Percentiles rank a stretch among this genome's conserved stretches.
phyloP scores from a whole-genome alignment of 2,797 vertebrate genomes.

The Cryptoprocta ferox region DNA sequence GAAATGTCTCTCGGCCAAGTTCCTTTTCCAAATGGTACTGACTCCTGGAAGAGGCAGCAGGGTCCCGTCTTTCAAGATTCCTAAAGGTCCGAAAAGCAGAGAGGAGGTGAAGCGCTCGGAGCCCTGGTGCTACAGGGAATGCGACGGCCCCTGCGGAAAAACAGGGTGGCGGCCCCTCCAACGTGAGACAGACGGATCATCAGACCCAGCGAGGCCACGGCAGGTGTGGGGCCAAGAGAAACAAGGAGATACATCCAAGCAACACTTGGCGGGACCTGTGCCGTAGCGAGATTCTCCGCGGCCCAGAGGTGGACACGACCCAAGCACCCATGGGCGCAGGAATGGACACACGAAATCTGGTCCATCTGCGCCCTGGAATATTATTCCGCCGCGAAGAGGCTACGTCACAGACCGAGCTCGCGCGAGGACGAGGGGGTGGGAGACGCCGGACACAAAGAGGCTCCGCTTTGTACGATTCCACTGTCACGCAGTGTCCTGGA shows the following conservation, averaged over 20 bases:
- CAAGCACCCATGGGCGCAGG: neutral
- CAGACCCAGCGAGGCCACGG: neutral
- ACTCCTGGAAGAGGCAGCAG: neutral
- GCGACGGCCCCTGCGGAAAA: fast-evolving
- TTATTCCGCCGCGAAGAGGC: neutral
- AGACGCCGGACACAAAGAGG: neutral
- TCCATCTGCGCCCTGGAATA: neutral
- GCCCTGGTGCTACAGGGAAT: neutral
- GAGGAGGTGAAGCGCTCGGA: neutral
- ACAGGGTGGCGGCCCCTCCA: neutral
- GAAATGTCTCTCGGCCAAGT: neutral
- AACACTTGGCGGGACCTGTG: neutral
- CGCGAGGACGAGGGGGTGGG: too few species aligned
- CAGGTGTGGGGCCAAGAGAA: neutral
- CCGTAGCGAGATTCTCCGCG: too few species aligned
- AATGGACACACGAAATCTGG: too few species aligned
- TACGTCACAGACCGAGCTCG: too few species aligned
- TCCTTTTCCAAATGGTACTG: neutral
- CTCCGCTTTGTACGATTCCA: fast-evolving
- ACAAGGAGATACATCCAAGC: neutral
- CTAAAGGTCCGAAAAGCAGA: neutral
- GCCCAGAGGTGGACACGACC: neutral
- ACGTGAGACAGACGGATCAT: neutral
- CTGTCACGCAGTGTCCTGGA: neutral
- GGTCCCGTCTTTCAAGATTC: neutral